These are phyloP conservation scores for Adelosebastes latens DNA, from an alignment of 2,797 vertebrate species.

Conservation along the genomic window DNA sequence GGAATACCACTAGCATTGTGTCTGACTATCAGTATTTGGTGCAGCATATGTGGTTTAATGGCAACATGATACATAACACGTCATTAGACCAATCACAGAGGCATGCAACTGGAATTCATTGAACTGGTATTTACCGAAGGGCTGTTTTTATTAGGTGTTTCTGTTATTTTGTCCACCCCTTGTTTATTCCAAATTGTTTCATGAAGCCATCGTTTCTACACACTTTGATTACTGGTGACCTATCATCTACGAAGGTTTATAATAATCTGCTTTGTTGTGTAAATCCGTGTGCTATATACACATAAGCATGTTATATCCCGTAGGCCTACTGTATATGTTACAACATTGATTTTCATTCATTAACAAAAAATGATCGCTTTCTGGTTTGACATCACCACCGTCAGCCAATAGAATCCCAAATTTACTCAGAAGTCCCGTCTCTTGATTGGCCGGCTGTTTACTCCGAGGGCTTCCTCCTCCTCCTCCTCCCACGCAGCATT, in stretches of 20 bases:
- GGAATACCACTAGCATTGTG: too few relatives aligned
- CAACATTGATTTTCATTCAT: conserved; percentile 4
- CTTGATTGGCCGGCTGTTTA: conserved; percentile 2
- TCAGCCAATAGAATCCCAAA: conserved; percentile 8
- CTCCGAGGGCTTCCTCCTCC: neutral
- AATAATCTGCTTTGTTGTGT: neutral
- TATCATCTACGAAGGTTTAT: neutral
- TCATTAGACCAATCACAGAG: neutral
- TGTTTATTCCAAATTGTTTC: neutral
- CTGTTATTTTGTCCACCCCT: neutral
- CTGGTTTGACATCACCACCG: neutral
- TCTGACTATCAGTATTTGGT: neutral
- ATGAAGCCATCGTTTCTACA: neutral
- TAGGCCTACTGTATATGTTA: neutral
- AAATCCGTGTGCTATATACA: neutral
- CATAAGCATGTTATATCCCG: neutral
- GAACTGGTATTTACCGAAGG: neutral
- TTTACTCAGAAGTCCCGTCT: neutral
- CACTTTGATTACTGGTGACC: neutral
- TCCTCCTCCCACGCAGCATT: conserved; percentile 13
- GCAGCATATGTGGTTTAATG: neutral
- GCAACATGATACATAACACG: neutral
- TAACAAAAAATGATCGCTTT: neutral
- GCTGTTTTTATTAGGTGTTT: neutral
- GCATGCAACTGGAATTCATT: neutral